Base-by-base conservation (phyloP, 2,888 invertebrate species). In the Sicus ferrugineus region DNA sequence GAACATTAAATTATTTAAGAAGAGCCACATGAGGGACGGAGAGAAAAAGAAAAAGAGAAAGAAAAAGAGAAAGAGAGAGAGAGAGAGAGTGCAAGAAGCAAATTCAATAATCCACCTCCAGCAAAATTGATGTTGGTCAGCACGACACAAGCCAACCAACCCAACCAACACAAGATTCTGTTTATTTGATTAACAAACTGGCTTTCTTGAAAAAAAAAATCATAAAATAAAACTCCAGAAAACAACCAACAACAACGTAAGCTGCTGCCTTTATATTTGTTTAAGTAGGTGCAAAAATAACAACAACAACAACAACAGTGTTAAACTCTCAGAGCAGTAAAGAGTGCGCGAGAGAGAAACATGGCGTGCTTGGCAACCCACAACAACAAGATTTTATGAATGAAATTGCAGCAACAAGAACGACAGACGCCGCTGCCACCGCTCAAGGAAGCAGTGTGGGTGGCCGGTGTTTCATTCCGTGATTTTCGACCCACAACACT, bases 401-500 rank as follows among this genome's bases (percentile, higher is more conserved):
- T 67, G 67, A 67, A 67, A 67, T 31, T 67, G 23, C 48, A 62
- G 28, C 30, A 63, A 62, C 38, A 62, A 52, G n/a, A 30, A 56
- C 56, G 46, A 46, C 56, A 68, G 14, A 9, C 26, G 7, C 50
- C 5, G 19, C 50, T 4, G 23, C 52, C 52, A 62, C 50, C 46
- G 11, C 46, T 50, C 31, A 19, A 21, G n/a, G 16, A 58, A 56
- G 31, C 30, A 26, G 26, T 58, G 70, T 67, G 54, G 70, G 67
- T 68, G 67, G 28, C 72, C 69, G 75, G 74, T n/a, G n/a, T n/a
- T n/a, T n/a, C n/a, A n/a, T n/a, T n/a, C n/a, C n/a, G n/a, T 78
- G 78, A 65, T 66, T 66, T 66, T 65, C 69, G 69, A 70, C 66
- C 66, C 66, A 70, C 69, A n/a, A n/a, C 54, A 26, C 6, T 23